Evolutionary conservation across 1,140 invertebrate genomes (phyloP), one percentile per base, ranked within the genome.

Genomic region (Scaptomyza montana): DNA sequence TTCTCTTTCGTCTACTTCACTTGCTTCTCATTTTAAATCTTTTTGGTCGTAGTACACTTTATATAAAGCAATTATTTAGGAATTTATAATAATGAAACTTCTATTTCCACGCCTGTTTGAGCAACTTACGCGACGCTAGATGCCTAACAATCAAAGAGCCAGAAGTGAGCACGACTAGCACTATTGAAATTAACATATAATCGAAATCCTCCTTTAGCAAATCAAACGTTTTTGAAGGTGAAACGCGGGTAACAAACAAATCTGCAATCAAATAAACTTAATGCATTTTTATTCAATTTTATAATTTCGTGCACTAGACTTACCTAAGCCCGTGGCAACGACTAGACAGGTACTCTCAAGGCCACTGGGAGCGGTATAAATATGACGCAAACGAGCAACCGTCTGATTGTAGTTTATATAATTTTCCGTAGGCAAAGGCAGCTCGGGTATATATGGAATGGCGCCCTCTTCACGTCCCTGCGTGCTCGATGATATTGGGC

Each of bases 131-230:
- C 7, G 97, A 96, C 51, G 98, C 97, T 86, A 99, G 94, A 92
- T 97, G 95, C 92, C 98, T 98, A 46, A 97, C 97, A 56, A 97
- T 93, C 86, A 98, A 97, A 0, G 98, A 97, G 33, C 97, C 96
- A 28, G 96, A 92, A 63, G 97, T 93, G 62, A 99, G 95, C 28
- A 94, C 97, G 36, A 95, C 90, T 28, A 99, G 93, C 28, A 99
- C 98, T 77, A 96, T 94, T 36, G 96, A 95, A 76, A 99, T 99
- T 51, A 99, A 94, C 91, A 96, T 96, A 93, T 99, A 98, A 93
- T 99, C 99, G 93, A 99, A 99, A 93, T 99, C 99, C 92, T 99
- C 99, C 92, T 99, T 99, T 9, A 99, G 93, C 36, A 99, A 95
- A 93, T 99, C 99, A 93, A 99, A 99, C 39, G 98, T 99, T 92